phyloP scores from a whole-genome alignment of 2,113 vertebrate species.

The Phyllostomus hastatus region DNA sequence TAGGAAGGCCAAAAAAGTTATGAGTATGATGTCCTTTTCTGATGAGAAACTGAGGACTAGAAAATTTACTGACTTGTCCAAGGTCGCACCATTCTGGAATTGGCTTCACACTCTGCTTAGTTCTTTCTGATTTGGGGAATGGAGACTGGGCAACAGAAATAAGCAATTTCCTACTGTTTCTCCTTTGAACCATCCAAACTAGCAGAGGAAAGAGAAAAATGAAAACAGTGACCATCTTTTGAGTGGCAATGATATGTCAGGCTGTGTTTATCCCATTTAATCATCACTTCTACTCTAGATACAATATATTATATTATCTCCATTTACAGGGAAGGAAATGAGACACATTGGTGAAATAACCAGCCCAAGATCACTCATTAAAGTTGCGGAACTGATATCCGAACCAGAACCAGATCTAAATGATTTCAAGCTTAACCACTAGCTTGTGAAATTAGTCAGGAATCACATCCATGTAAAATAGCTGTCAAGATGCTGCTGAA shows the following conservation, averaged over 20 bases:
- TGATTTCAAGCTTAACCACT: background rate
- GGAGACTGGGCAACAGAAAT: background rate
- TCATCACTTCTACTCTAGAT: background rate
- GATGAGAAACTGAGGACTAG: background rate
- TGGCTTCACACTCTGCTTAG: background rate
- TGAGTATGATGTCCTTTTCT: background rate
- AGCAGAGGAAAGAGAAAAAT: background rate
- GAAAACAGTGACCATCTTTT: background rate
- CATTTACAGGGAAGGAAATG: background rate
- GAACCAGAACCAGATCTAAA: background rate
- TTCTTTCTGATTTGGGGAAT: background rate
- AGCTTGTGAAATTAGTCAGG: background rate
- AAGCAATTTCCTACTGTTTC: background rate
- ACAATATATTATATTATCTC: background rate
- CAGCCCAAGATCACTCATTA: background rate
- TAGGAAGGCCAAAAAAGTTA: background rate
- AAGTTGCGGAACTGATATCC: background rate
- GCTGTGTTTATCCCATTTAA: background rate
- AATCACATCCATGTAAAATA: background rate
- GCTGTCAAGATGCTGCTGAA: background rate
- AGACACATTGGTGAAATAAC: background rate
- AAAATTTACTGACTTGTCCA: background rate
- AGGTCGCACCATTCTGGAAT: background rate
- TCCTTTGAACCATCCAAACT: background rate
- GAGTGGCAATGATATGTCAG: background rate